Evolutionary conservation across 2,797 vertebrate species (phyloP), one percentile per base, ranked within the genome.

Genomic region (Perodicticus potto): DNA sequence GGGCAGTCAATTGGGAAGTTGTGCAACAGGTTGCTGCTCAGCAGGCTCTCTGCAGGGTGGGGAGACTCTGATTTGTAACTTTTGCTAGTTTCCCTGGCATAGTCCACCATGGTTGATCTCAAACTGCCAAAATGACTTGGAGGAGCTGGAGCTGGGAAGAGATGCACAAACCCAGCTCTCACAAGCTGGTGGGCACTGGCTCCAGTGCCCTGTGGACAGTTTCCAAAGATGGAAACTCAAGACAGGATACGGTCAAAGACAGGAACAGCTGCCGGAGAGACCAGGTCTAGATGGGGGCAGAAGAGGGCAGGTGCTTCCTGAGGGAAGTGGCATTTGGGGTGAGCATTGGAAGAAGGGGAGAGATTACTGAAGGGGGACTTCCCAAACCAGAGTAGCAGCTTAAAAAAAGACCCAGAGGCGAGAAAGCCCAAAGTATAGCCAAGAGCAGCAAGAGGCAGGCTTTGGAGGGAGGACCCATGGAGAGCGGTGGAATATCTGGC

Each of bases 361-460:
- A 84, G 53, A 92, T 43, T 43, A 76, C 27, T 69, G 53, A 95
- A 81, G 37, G 78, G 65, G 37, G 84, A 77, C 10, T 17, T 72
- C 70, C 13, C 14, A 27, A 70, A 59, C 19, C 72, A 73, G 70
- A 74, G 49, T 20, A 70, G 74, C 32, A 69, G 53, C 45, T 65
- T 72, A 5, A 55, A n/a, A 59, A 83, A 92, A 95, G 43, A 45
- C 9, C 25, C 63, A 37, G 85, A 69, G 43, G 25, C 11, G 22
- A 49, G 27, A 74, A 73, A 67, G 29, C 12, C 19, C 72, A n/a
- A 72, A 34, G 14, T 16, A 29, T 29, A 20, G 1, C 13, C 8
- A 53, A 86, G 67, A 81, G 57, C 3, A 80, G 27, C 7, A 2
- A 73, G 22, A 45, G 67, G 59, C 19, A 40, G 45, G 3, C 16